Percentiles rank a stretch among this genome's conserved stretches.
These are phyloP conservation scores for Nycticorax nycticorax DNA, from an alignment of 2,113 vertebrate genomes.

Conservation along the genomic window DNA sequence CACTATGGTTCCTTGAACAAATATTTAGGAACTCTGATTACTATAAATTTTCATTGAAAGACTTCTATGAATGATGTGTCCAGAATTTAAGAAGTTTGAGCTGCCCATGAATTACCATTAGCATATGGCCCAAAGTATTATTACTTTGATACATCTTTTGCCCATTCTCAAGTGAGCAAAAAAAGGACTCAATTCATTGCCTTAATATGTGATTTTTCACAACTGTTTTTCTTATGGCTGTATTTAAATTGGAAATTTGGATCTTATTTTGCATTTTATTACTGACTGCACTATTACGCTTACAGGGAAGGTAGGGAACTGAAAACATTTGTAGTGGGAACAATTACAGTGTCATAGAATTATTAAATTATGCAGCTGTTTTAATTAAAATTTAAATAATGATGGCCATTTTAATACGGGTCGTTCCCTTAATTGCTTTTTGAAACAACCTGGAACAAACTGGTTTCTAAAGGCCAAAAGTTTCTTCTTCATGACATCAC, in stretches of 20 bases:
- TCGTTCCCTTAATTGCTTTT: background rate
- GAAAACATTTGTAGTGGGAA: background rate
- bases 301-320: background rate
- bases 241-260: background rate
- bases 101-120: background rate
- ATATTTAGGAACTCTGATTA: background rate
- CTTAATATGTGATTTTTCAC: background rate
- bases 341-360: background rate
- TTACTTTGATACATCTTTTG: background rate
- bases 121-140: background rate
- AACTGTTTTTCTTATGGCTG: background rate
- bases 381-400: background rate
- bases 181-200: background rate
- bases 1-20: background rate
- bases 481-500: background rate
- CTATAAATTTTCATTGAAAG: background rate
- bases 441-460: background rate
- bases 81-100: background rate
- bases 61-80: background rate
- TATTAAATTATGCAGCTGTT: background rate
- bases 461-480: background rate
- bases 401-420: background rate
- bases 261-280: background rate
- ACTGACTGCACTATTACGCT: background rate
- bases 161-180: background rate